These are phyloP conservation scores for Anthoscopus minutus DNA, from an alignment of 2,113 vertebrate genomes.

Conservation along the genomic window DNA sequence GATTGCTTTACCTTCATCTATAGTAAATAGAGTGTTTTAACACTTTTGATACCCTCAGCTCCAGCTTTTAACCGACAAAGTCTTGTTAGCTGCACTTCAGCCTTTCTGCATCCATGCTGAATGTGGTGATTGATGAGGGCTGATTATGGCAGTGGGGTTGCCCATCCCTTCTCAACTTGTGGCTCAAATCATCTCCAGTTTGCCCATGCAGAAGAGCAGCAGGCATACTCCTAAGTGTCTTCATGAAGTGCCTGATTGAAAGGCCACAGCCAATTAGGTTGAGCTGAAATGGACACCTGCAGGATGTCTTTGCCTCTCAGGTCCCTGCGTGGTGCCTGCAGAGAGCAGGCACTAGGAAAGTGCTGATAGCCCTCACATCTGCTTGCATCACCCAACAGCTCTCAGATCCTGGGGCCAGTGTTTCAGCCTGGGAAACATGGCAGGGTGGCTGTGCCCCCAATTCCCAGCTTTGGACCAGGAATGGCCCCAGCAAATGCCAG, in stretches of 20 bases:
- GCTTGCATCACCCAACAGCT: background rate
- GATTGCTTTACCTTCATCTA: constrained; percentile 40
- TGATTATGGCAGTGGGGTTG: constrained; percentile 22
- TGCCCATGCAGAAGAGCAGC: constrained; percentile 49
- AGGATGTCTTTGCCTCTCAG: background rate
- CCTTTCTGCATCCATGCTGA: background rate
- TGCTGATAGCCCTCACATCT: background rate
- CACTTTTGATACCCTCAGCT: constrained; percentile 31
- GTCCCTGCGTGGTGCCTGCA: background rate
- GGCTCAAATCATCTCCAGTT: constrained; percentile 14
- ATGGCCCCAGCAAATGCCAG: fast-evolving
- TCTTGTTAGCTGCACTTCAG: constrained; percentile 24
- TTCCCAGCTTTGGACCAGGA: background rate
- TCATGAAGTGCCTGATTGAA: constrained; percentile 44
- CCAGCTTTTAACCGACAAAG: constrained; percentile 19
- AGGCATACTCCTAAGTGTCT: constrained; percentile 13
- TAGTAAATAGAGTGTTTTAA: constrained; percentile 48
- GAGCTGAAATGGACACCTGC: constrained; percentile 27
- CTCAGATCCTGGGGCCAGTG: fast-evolving
- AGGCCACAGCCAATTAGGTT: constrained; percentile 48
- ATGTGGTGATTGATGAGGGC: constrained; percentile 1
- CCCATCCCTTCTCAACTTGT: background rate
- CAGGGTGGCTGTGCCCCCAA: background rate
- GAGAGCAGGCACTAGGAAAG: background rate
- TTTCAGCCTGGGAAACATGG: fast-evolving